These are phyloP conservation scores for Tridacna crocea DNA, from an alignment of 2,888 invertebrate genomes.

Conservation along the genomic window DNA sequence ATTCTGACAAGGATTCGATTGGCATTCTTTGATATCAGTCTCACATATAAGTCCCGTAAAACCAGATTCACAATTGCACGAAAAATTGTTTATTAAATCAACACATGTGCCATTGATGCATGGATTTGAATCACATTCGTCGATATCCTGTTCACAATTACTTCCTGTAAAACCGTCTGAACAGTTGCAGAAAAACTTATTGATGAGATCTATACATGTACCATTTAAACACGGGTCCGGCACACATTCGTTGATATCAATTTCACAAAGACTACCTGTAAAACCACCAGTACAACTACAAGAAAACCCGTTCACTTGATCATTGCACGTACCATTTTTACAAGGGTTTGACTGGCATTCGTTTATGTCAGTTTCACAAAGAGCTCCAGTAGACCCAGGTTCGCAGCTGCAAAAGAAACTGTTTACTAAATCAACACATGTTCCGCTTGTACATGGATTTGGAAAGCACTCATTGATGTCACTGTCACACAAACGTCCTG, in stretches of 20 bases:
- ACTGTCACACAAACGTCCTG: not conserved
- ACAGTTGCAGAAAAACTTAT: not conserved
- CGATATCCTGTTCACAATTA: not conserved
- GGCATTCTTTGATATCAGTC: constrained; percentile 26
- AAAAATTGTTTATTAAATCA: not conserved
- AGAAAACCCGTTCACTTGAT: not conserved
- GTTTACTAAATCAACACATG: not conserved
- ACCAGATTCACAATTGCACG: not conserved
- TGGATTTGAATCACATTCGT: constrained; percentile 7
- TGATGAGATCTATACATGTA: not conserved
- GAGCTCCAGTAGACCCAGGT: not conserved
- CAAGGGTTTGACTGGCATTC: constrained; percentile 14
- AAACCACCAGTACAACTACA: constrained; percentile 9
- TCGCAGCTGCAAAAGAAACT: not conserved
- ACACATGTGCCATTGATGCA: constrained; percentile 10
- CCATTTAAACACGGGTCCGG: not conserved
- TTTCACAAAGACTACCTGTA: not conserved
- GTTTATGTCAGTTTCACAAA: constrained; percentile 6
- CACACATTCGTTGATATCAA: not conserved
- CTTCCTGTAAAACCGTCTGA: not conserved
- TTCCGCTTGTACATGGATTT: constrained; percentile 1
- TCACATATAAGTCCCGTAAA: constrained; percentile 57
- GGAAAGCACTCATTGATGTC: not conserved
- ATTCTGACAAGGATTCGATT: constrained; percentile 3
- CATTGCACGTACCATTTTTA: constrained; percentile 6